Percentiles rank a stretch among this genome's conserved stretches.
Conservation (phyloP, 2,888 invertebrate species). For the Philereme vetulata region DNA sequence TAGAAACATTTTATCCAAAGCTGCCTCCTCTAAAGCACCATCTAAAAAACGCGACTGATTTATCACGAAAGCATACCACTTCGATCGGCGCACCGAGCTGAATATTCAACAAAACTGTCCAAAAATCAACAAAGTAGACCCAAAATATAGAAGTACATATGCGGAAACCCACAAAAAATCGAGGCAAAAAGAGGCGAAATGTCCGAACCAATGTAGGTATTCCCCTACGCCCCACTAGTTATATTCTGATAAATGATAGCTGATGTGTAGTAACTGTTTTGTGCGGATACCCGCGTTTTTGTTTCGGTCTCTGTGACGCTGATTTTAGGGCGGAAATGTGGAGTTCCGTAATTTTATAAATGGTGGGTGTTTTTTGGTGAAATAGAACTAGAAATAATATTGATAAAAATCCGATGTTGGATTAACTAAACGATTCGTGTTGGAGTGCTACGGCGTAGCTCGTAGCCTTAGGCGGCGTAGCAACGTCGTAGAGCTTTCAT, state of each 20-base stretch:
- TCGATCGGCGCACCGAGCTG: slow-evolving; percentile 20
- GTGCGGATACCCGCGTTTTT: slow-evolving; percentile 53
- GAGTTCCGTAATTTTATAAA: slow-evolving; percentile 26
- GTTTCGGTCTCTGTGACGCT: slow-evolving; percentile 37
- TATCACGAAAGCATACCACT: slow-evolving; percentile 16
- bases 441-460: background rate
- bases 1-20: slow-evolving; percentile 4
- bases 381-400: slow-evolving; percentile 8
- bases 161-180: slow-evolving; percentile 41
- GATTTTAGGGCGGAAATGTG: slow-evolving; percentile 23
- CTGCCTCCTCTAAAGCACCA: slow-evolving; percentile 4
- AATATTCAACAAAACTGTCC: slow-evolving; percentile 23
- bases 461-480: background rate
- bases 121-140: slow-evolving; percentile 27
- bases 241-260: slow-evolving; percentile 78
- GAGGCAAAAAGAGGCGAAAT: slow-evolving; percentile 53
- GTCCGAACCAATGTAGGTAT: slow-evolving; percentile 64
- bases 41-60: slow-evolving; percentile 14
- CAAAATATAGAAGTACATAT: slow-evolving; percentile 29
- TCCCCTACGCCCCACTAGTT: slow-evolving; percentile 74
- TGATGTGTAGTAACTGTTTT: slow-evolving; percentile 54
- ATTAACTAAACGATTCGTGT: background rate
- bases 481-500: background rate
- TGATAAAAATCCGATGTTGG: background rate
- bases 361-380: slow-evolving; percentile 11